A percentile compares a stretch with the other conserved stretches of the same genome.
phyloP scores from a whole-genome alignment of 2,113 vertebrate genomes.

The Oceanodroma tethys region DNA sequence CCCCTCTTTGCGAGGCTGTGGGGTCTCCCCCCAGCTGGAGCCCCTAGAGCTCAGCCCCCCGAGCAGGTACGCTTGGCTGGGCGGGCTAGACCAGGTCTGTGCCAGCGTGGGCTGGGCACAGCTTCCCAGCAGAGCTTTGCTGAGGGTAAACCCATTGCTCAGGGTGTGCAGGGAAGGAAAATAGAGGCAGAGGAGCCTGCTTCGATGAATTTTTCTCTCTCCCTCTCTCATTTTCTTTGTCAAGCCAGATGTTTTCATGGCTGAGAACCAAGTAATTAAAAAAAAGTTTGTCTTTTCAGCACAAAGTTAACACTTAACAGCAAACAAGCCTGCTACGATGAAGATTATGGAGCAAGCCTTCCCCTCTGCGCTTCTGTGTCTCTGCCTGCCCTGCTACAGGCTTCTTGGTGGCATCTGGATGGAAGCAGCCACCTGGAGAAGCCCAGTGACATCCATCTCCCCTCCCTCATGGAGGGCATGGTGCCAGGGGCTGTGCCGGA shows the following conservation, averaged over 20 bases:
- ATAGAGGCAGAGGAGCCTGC: background rate
- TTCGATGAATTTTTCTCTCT: background rate
- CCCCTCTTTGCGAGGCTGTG: accelerated
- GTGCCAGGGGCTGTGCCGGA: background rate
- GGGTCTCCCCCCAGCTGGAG: background rate
- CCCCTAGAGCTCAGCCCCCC: too few relatives aligned
- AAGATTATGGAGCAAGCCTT: background rate
- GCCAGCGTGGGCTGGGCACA: background rate
- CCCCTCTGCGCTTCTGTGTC: accelerated
- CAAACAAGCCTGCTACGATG: background rate
- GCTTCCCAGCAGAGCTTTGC: background rate
- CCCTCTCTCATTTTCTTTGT: background rate
- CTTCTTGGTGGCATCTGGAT: background rate
- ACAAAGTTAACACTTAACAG: background rate
- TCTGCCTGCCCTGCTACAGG: background rate
- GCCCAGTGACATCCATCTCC: background rate
- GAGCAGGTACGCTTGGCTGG: accelerated
- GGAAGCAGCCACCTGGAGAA: background rate
- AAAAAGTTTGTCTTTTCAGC: background rate
- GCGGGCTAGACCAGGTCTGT: background rate
- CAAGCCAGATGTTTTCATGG: background rate
- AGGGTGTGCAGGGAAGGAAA: accelerated
- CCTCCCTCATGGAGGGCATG: background rate
- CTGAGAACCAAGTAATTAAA: background rate
- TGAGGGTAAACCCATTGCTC: background rate